These are phyloP conservation scores for Morelia viridis DNA, from an alignment of 2,797 vertebrate genomes.

Conservation along the genomic window DNA sequence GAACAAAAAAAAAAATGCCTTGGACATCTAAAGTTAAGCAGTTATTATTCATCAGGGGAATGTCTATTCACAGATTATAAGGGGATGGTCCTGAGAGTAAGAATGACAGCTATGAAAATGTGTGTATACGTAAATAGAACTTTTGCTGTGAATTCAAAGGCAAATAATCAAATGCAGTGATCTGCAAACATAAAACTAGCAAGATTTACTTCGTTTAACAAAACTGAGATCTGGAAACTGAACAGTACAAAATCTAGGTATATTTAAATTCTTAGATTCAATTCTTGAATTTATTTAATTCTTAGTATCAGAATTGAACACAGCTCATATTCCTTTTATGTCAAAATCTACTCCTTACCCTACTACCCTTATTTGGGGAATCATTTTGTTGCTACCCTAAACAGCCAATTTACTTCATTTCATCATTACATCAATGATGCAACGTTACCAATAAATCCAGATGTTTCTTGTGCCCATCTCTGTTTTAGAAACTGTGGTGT, in stretches of 20 bases:
- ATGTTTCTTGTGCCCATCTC: not conserved
- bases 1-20: not conserved
- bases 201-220: not conserved
- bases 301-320: not conserved
- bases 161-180: not conserved
- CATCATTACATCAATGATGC: not conserved
- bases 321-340: not conserved
- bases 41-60: not conserved
- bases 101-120: not conserved
- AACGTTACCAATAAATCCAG: not conserved
- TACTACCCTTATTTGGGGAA: not conserved
- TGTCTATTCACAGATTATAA: not conserved
- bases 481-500: not conserved
- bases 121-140: not conserved
- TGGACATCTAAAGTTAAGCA: not conserved
- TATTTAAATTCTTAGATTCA: not conserved
- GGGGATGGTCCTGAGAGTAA: not conserved
- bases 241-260: not conserved
- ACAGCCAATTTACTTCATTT: not conserved
- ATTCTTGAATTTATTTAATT: not conserved
- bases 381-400: not conserved
- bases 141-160: not conserved
- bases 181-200: not conserved
- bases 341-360: not conserved
- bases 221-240: not conserved